Base-by-base conservation (phyloP, 2,113 vertebrate species). In the Pristiophorus japonicus region DNA sequence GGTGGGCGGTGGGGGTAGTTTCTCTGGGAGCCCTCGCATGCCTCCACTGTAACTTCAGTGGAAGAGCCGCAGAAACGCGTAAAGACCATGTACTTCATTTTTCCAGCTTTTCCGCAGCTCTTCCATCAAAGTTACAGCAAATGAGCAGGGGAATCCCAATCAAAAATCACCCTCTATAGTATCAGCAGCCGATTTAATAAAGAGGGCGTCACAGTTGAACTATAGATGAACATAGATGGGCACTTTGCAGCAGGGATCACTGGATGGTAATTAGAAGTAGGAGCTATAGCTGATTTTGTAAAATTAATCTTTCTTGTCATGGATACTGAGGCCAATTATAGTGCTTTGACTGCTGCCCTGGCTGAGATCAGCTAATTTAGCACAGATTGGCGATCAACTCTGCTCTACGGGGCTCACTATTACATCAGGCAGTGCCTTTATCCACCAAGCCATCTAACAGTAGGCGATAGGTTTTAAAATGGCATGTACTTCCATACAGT, bases 401-500 rank as follows among this genome's bases (percentile, higher is more conserved):
- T n/a, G 10, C 16, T 63, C 88, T 20, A 34, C 78, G 7, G 78
- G 42, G 38, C 42, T 81, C 78, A 81, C 30, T 30, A 12, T n/a
- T 34, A 92, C 16, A 38, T 92, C n/a, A n/a, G 62, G 18, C 88
- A 65, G n/a, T 63, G n/a, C n/a, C 62, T 63, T 92, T 62, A 63
- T 20, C 62, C 88, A 65, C 88, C 6, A 92, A 42, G 59, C 5
- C 16, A 38, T n/a, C 88, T 38, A 63, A 22, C 5, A 12, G 30
- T 65, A 63, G 59, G n/a, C 7, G 62, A 65, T 92, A 65, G 59
- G n/a, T 63, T 70, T 94, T 94, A 47, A 70, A 94, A 94, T 51
- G 22, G 27, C 22, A 94, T 24, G 18, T 51, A 70, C 65, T 34
- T 24, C 63, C 16, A 18, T 12, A 94, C 66, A 94, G 8, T 45